Percentiles rank a stretch among this genome's conserved stretches.
These are phyloP conservation scores for Cosmorhoe ocellata DNA, from an alignment of 2,888 invertebrate species.

Conservation along the genomic window DNA sequence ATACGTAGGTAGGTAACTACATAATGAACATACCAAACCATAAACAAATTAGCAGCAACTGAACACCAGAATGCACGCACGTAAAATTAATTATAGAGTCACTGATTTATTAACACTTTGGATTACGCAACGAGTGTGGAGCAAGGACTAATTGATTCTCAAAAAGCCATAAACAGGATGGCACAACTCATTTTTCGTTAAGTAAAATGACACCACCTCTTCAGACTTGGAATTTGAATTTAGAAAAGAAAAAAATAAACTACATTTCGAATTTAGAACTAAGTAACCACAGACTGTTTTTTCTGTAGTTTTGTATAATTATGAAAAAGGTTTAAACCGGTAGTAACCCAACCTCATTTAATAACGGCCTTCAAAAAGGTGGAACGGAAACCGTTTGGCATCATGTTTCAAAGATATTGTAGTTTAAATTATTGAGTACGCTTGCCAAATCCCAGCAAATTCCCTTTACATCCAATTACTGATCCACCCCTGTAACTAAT, in stretches of 20 bases:
- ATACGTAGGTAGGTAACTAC: too few relatives aligned
- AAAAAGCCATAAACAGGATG: background rate
- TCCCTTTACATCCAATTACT: conserved; percentile 30
- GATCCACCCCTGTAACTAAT: conserved; percentile 35
- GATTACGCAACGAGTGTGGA: conserved; percentile 2
- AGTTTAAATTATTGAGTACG: conserved; percentile 9
- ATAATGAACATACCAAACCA: background rate
- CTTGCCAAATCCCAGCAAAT: conserved; percentile 16
- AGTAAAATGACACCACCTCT: background rate
- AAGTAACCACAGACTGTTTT: too few relatives aligned
- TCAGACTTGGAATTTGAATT: background rate
- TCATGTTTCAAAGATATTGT: background rate
- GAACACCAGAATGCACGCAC: conserved; percentile 1
- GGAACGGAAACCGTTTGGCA: background rate
- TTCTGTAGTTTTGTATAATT: too few relatives aligned
- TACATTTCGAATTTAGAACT: too few relatives aligned
- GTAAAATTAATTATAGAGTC: conserved; percentile 7
- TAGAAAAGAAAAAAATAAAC: too few relatives aligned
- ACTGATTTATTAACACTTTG: conserved; percentile 12
- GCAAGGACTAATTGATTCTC: conserved; percentile 17
- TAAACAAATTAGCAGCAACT: conserved; percentile 7
- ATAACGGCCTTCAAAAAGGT: too few relatives aligned
- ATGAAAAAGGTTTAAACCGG: too few relatives aligned
- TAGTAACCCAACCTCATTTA: too few relatives aligned
- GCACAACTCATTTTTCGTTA: background rate